phyloP scores from a whole-genome alignment of 2,888 invertebrate species.

The Aradus depressus region DNA sequence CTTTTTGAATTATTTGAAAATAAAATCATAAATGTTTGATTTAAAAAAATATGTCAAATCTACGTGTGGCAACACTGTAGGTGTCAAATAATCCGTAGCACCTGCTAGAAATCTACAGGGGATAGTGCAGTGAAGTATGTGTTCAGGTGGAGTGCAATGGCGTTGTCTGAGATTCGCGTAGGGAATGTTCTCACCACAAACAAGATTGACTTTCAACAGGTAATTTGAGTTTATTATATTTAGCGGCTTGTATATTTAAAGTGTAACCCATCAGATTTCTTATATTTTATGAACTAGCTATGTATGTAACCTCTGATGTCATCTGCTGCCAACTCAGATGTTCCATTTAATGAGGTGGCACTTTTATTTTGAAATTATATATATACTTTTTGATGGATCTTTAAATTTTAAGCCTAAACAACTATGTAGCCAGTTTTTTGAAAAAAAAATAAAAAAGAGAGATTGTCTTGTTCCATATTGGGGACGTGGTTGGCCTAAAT shows the following conservation, averaged over 20 bases:
- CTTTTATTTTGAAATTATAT: conserved; percentile 6
- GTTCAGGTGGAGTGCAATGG: conserved; percentile 25
- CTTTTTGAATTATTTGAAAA: too few species aligned
- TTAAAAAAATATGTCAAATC: too few species aligned
- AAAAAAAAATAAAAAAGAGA: too few species aligned
- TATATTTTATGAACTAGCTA: background rate
- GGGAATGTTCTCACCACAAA: conserved; percentile 24
- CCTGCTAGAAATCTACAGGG: conserved; percentile 16
- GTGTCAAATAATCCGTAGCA: conserved; percentile 12
- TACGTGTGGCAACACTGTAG: conserved; percentile 1
- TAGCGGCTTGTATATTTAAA: background rate
- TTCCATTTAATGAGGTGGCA: conserved; percentile 19
- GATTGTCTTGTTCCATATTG: too few species aligned
- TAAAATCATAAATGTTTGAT: too few species aligned
- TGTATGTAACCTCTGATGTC: conserved; percentile 14
- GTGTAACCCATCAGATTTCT: background rate
- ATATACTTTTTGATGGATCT: too few species aligned
- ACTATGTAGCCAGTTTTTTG: too few species aligned
- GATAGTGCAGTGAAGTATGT: conserved; percentile 23
- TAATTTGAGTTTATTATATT: conserved; percentile 5
- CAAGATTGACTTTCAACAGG: conserved; percentile 27
- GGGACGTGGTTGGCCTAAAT: conserved; percentile 15
- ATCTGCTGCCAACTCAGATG: conserved; percentile 22
- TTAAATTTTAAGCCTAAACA: too few species aligned
- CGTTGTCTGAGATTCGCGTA: conserved; percentile 26